phyloP scores from a whole-genome alignment of 1,140 invertebrate genomes.

The Diuraphis noxia region DNA sequence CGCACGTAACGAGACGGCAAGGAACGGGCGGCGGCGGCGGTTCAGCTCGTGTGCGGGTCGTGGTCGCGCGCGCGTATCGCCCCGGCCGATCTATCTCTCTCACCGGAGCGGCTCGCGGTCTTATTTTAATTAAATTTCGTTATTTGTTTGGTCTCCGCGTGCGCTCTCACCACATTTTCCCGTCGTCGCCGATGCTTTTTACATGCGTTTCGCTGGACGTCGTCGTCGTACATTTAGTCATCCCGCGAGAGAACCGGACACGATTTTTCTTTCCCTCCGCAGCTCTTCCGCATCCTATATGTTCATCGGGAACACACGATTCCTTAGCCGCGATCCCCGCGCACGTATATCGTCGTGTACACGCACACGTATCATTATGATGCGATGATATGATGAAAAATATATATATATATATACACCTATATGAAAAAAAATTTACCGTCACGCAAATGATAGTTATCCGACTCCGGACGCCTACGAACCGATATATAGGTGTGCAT shows the following conservation, averaged over 20 bases:
- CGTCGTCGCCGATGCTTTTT: background rate
- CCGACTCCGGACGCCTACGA: background rate
- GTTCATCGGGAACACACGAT: background rate
- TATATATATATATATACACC: background rate
- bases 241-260: background rate
- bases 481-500: background rate
- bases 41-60: background rate
- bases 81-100: background rate
- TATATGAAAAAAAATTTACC: too few relatives aligned
- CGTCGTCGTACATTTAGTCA: background rate
- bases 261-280: background rate
- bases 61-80: background rate
- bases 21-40: background rate
- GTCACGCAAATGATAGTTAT: background rate
- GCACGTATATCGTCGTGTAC: background rate
- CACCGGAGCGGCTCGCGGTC: background rate
- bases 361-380: background rate
- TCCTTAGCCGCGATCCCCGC: background rate
- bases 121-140: slow-evolving; percentile 18
- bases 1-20: background rate
- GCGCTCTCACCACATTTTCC: too few relatives aligned
- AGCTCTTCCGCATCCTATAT: too few relatives aligned
- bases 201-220: background rate
- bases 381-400: background rate
- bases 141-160: background rate